Percentiles rank a stretch among this genome's conserved stretches.
Conservation (phyloP, 1,140 invertebrate genomes). For the Orius insidiosus region DNA sequence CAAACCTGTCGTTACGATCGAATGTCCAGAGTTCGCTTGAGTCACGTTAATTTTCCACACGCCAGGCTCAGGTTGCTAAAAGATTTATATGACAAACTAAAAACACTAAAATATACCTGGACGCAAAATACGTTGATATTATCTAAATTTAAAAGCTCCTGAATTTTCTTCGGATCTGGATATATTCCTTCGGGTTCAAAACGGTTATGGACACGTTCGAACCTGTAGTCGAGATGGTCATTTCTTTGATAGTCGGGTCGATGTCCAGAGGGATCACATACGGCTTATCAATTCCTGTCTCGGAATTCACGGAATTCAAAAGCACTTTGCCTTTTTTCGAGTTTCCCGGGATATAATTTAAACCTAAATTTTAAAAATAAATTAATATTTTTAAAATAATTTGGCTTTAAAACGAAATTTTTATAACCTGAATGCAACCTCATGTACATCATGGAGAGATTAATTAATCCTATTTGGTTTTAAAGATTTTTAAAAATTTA, state of each 20-base stretch:
- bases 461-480: no score
- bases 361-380: conserved; percentile 10
- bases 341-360: no score
- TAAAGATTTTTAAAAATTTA: no score
- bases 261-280: conserved; percentile 31
- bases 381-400: not conserved
- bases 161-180: conserved; percentile 21
- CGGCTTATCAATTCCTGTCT: conserved; percentile 20
- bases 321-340: no score
- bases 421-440: conserved; percentile 7
- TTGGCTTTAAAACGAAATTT: not conserved
- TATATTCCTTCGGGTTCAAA: conserved; percentile 29
- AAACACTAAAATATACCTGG: no score
- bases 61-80: conserved; percentile 43
- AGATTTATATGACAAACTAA: conserved; percentile 14
- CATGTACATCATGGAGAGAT: no score
- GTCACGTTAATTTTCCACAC: conserved; percentile 39
- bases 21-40: conserved; percentile 37
- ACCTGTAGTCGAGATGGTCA: conserved; percentile 47
- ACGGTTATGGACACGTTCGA: conserved; percentile 34
- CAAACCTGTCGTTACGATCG: conserved; percentile 44
- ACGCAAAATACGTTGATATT: conserved; percentile 31
- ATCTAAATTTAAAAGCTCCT: conserved; percentile 36
- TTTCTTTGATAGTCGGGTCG: conserved; percentile 39
- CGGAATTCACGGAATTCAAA: no score